phyloP scores from a whole-genome alignment of 2,888 invertebrate species.

The Acronicta leporina region DNA sequence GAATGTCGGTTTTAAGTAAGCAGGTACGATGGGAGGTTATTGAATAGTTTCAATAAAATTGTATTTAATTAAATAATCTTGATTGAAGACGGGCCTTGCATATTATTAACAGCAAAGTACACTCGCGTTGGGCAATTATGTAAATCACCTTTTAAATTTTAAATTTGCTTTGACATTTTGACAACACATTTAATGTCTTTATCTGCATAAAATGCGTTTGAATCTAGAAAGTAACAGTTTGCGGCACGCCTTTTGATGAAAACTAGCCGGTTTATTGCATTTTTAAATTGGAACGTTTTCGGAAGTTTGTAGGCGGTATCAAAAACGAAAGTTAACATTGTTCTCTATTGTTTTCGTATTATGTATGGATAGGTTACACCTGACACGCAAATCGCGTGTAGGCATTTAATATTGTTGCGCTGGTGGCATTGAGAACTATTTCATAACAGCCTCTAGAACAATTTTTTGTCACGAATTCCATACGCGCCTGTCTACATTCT shows the following conservation, averaged over 20 bases:
- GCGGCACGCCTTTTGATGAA: slow-evolving; percentile 47
- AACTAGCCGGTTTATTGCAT: slow-evolving; percentile 39
- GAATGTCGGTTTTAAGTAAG: slow-evolving; percentile 36
- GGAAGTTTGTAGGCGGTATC: slow-evolving; percentile 59
- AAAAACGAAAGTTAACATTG: slow-evolving; percentile 72
- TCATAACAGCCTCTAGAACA: slow-evolving; percentile 68
- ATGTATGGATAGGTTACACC: slow-evolving; percentile 60
- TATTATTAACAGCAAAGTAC: slow-evolving; percentile 73
- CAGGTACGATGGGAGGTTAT: slow-evolving; percentile 28
- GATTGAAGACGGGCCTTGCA: slow-evolving; percentile 70
- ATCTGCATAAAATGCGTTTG: slow-evolving; percentile 55
- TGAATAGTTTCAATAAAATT: slow-evolving; percentile 48
- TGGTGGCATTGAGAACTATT: slow-evolving; percentile 77
- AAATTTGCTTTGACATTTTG: slow-evolving; percentile 66
- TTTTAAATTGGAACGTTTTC: slow-evolving; percentile 44
- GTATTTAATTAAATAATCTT: slow-evolving; percentile 67
- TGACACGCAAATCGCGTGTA: slow-evolving; percentile 70
- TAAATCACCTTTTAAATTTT: slow-evolving; percentile 71
- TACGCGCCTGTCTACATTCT: slow-evolving; percentile 40
- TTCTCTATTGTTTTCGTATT: slow-evolving; percentile 45
- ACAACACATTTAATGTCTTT: slow-evolving; percentile 45
- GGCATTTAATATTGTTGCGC: slow-evolving; percentile 63
- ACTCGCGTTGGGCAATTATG: slow-evolving; percentile 79
- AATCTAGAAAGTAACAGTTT: slow-evolving; percentile 68
- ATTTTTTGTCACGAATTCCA: slow-evolving; percentile 72